Evolutionary conservation across 2,888 invertebrate genomes (phyloP), one percentile per base, ranked within the genome.

Genomic region (Drosophila incognita): DNA sequence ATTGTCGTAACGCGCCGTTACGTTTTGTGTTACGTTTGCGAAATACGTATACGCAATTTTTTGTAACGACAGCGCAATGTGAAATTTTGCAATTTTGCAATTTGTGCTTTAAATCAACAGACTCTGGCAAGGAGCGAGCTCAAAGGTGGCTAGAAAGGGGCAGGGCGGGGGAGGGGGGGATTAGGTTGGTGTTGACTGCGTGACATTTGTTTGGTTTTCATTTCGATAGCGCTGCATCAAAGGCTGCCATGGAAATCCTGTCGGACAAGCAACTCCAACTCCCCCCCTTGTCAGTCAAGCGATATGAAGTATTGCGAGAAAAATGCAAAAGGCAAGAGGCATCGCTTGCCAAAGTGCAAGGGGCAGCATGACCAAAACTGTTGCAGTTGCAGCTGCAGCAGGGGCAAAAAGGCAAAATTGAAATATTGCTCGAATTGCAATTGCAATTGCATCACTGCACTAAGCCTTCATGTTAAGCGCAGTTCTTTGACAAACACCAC

Each of bases 151-250:
- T 13, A 11, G 29, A 11, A 8, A 2, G 24, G 6, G 24, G 27
- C 48, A 46, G 66, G 49, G 59, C 67, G 78, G n/a, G 54, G 27
- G 4, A 64, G 2, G 15, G 36, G 35, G 6, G 36, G 36, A 46
- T 46, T 46, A 46, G 46, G 24, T 46, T 46, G 46, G 46, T 24
- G 46, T 46, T 46, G 46, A 64, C 67, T 77, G 81, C 57, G 75
- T 77, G 88, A 79, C 86, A 85, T 89, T 89, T 85, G 85, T 85
- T 89, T 85, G 88, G 88, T 87, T 85, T 85, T 89, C 88, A 85
- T 85, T 85, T 85, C 75, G 62, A 29, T 54, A 58, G 51, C 57
- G 70, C 46, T 51, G 71, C 64, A 48, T 78, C 77, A 78, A 78
- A 78, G 77, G 79, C 57, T 77, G 71, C 79, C 88, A 87, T 87